Evolutionary conservation across 2,113 vertebrate genomes (phyloP), one percentile per base, ranked within the genome.

Genomic region (Oryzias melastigma): DNA sequence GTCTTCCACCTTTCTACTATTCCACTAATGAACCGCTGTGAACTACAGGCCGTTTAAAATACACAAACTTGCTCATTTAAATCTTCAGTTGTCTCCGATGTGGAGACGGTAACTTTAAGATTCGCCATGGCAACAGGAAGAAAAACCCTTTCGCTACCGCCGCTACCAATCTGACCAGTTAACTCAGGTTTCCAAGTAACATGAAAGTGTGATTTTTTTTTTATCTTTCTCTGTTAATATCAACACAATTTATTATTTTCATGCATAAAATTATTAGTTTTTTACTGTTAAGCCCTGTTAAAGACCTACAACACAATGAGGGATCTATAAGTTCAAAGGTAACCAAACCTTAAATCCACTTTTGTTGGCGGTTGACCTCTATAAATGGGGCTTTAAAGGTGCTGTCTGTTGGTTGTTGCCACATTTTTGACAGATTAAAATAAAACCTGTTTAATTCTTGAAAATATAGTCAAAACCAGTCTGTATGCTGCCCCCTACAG

Each of bases 1-100:
- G 77, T 86, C 85, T 75, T 66, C 85, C 77, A 74, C 81, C 75
- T 74, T 55, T 42, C 29, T 68, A 67, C 65, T 83, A 68, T 71
- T 78, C 85, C 73, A 77, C 61, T 50, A 68, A 64, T 56, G 35
- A 80, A 81, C 65, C 68, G 53, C 54, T 68, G 51, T 18, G 19
- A 57, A 65, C 35, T 54, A 77, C 58, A 75, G 66, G 73, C 56
- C 58, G 55, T 73, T 71, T 45, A 48, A 68, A 71, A 72, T 58
- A 65, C 56, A 62, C 43, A 27, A 46, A 55, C n/a, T 2, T 7
- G 40, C 29, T 18, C 22, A 17, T 73, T 51, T 51, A 17, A 61
- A 63, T 75, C 40, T 65, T 70, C 25, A 69, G 67, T 55, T 24
- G 22, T 18, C 42, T 16, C 29, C 47, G 15, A 14, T 22, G 5